These are phyloP conservation scores for Patella ulyssiponensis DNA, from an alignment of 2,888 invertebrate genomes.

Conservation along the genomic window DNA sequence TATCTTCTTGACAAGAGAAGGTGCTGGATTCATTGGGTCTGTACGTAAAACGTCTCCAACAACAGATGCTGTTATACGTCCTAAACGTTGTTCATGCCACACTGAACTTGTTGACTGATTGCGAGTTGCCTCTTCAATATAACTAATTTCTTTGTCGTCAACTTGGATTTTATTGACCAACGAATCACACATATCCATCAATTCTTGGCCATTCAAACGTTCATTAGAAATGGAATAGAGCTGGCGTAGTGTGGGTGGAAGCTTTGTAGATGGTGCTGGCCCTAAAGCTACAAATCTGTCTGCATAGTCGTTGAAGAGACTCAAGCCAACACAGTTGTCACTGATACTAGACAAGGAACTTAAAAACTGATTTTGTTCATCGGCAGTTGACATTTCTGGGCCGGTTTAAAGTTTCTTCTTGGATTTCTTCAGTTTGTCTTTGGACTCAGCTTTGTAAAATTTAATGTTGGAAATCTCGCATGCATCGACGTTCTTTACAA, in stretches of 20 bases:
- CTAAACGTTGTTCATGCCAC: neutral
- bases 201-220: no score
- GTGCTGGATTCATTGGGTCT: neutral
- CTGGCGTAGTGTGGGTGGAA: no score
- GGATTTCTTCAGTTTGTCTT: neutral
- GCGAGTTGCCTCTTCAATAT: no score
- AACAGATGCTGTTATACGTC: neutral
- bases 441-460: constrained; percentile 17
- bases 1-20: neutral
- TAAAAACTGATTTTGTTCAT: neutral
- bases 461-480: constrained; percentile 18
- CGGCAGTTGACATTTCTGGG: neutral
- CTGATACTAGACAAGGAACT: no score
- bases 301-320: no score
- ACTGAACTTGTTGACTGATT: neutral
- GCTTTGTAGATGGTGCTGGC: no score
- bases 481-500: constrained; percentile 28
- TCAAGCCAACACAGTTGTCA: no score
- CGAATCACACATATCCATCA: no score
- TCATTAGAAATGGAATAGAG: no score
- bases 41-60: neutral
- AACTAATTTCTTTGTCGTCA: no score
- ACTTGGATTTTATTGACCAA: no score
- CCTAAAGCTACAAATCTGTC: no score
- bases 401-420: neutral